phyloP scores from a whole-genome alignment of 1,140 invertebrate species.

The Drosophila azteca region DNA sequence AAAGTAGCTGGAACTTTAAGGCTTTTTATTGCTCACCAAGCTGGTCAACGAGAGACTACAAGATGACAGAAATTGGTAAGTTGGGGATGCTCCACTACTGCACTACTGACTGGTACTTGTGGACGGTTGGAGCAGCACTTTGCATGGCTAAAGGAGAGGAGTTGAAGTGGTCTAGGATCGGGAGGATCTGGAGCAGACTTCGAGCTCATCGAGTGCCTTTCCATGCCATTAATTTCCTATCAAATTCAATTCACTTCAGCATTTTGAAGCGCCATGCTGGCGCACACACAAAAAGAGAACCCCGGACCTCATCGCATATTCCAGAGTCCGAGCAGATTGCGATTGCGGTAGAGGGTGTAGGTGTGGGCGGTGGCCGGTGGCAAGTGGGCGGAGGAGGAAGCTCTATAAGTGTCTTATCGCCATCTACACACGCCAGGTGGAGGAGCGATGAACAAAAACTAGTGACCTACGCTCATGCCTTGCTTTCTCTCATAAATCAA shows the following conservation, averaged over 20 bases:
- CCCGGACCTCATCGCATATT: slow-evolving; percentile 31
- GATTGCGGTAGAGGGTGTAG: background rate
- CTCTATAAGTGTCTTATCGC: slow-evolving; percentile 59
- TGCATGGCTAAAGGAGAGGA: slow-evolving; percentile 13
- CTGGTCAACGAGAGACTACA: slow-evolving; percentile 1
- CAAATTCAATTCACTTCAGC: slow-evolving; percentile 44
- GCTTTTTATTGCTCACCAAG: slow-evolving; percentile 1
- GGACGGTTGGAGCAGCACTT: slow-evolving; percentile 36
- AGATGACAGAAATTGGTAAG: background rate
- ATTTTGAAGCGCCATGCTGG: slow-evolving; percentile 27
- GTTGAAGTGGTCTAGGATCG: background rate
- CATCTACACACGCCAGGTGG: slow-evolving; percentile 52
- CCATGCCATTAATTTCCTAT: slow-evolving; percentile 40
- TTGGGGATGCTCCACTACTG: slow-evolving; percentile 3
- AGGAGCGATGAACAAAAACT: slow-evolving; percentile 5
- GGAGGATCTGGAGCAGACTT: background rate
- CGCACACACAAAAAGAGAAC: slow-evolving; percentile 9
- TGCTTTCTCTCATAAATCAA: slow-evolving; percentile 39
- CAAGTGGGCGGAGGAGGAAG: slow-evolving; percentile 2
- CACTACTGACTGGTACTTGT: background rate
- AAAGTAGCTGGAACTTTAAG: background rate
- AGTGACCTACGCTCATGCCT: slow-evolving; percentile 33
- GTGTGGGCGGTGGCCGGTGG: too few species aligned
- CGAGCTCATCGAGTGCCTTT: slow-evolving; percentile 11
- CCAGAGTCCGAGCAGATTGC: slow-evolving; percentile 27